phyloP scores from a whole-genome alignment of 2,113 vertebrate species.

The Salminus brasiliensis region DNA sequence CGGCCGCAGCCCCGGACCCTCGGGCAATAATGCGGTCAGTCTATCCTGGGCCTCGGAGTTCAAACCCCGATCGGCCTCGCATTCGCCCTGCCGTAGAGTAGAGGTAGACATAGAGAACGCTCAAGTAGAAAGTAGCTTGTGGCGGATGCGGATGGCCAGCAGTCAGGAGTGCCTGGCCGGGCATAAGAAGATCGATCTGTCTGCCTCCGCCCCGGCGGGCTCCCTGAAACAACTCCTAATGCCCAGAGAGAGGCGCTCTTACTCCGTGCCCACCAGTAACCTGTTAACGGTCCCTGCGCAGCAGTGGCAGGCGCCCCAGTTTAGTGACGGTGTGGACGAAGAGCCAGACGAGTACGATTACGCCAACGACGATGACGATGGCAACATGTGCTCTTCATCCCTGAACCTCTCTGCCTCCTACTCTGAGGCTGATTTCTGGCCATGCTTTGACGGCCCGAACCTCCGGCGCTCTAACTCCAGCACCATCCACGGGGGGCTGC shows the following conservation, averaged over 20 bases:
- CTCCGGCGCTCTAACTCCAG: neutral
- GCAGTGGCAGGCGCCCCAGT: neutral
- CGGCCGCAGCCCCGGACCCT: slow-evolving; percentile 59
- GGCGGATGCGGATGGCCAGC: neutral
- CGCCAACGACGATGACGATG: neutral
- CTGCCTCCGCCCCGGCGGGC: slow-evolving; percentile 48
- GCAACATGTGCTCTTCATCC: neutral
- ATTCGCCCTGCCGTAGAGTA: slow-evolving; percentile 64
- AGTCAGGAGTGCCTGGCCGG: slow-evolving; percentile 21
- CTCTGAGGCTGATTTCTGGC: neutral
- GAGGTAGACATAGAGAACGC: slow-evolving; percentile 60
- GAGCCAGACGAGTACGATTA: no score
- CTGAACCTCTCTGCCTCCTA: slow-evolving; percentile 35
- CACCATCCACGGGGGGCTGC: neutral
- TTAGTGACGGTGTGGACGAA: neutral
- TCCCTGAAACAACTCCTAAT: rapidly evolving
- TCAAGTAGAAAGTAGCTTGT: neutral
- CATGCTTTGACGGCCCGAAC: rapidly evolving
- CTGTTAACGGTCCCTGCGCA: slow-evolving; percentile 21
- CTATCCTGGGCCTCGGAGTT: neutral
- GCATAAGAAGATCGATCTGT: slow-evolving; percentile 13
- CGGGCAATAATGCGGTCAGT: slow-evolving; percentile 64
- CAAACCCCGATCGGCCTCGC: neutral
- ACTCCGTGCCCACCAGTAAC: neutral
- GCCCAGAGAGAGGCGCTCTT: neutral